Evolutionary conservation across 2,113 vertebrate genomes (phyloP).

Genomic region (Rhinopithecus roxellana): DNA sequence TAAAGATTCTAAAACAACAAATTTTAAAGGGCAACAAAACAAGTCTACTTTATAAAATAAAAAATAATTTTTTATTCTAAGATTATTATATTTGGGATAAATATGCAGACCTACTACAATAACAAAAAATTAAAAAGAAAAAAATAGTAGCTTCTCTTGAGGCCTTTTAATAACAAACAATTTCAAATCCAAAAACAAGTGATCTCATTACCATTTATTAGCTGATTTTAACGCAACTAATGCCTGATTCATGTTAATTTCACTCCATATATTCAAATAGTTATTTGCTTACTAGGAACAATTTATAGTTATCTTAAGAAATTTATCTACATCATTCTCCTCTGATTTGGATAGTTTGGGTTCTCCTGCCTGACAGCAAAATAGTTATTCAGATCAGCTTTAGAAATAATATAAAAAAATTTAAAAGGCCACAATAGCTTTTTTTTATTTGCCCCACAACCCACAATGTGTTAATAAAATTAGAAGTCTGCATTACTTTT

Average conservation of each 20-base stretch:
- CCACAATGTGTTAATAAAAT: neutral
- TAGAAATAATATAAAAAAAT: neutral
- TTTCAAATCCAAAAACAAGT: conserved; percentile 31
- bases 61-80: conserved; percentile 77
- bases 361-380: neutral
- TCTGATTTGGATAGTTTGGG: neutral
- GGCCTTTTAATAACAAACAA: conserved; percentile 28
- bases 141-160: neutral
- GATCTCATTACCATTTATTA: neutral
- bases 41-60: conserved; percentile 73
- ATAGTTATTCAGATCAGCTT: neutral
- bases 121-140: conserved; percentile 41
- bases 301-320: conserved; percentile 20
- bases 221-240: conserved; percentile 41
- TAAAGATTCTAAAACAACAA: conserved; percentile 71
- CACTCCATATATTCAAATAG: neutral
- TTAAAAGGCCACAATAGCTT: neutral
- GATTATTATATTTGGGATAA: conserved; percentile 79
- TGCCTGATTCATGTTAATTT: neutral
- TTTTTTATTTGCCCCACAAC: neutral
- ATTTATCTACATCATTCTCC: neutral
- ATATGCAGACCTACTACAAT: conserved; percentile 6
- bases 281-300: conserved; percentile 31
- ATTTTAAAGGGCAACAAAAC: conserved; percentile 12
- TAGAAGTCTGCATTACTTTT: neutral